phyloP scores from a whole-genome alignment of 2,113 vertebrate genomes.

The Chlorodrepanis virens region DNA sequence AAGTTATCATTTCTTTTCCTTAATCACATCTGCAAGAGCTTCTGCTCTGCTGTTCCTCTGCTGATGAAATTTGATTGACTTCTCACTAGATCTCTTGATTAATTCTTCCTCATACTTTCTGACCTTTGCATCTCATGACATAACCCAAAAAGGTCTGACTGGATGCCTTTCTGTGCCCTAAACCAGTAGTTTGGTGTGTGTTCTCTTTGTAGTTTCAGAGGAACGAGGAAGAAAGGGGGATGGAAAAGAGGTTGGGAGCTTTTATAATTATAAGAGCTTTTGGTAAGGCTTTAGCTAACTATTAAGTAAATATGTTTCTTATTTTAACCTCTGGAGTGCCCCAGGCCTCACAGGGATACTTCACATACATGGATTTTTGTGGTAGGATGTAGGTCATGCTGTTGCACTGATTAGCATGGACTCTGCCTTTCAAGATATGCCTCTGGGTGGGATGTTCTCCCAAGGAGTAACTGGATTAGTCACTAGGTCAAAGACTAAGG shows the following conservation, averaged over 20 bases:
- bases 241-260: conserved; percentile 6
- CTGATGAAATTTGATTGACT: background rate
- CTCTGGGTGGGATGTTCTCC: conserved; percentile 41
- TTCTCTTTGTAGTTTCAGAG: background rate
- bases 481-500: conserved; percentile 47
- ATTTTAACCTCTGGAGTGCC: conserved; percentile 64
- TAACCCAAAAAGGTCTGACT: background rate
- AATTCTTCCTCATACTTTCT: background rate
- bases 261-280: conserved; percentile 47
- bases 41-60: background rate
- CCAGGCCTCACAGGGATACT: background rate
- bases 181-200: background rate
- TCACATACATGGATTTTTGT: conserved; percentile 27
- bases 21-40: background rate
- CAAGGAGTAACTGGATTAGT: conserved; percentile 51
- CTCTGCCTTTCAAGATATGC: conserved; percentile 38
- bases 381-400: conserved; percentile 53
- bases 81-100: background rate
- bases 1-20: background rate
- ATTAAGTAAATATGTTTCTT: conserved; percentile 62
- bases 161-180: background rate
- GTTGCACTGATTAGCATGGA: conserved; percentile 34
- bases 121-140: background rate
- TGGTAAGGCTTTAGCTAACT: conserved; percentile 43
- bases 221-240: conserved; percentile 1